Percentiles rank a stretch among this genome's conserved stretches.
These are phyloP conservation scores for Procavia capensis DNA, from an alignment of 2,113 vertebrate genomes.

Conservation along the genomic window DNA sequence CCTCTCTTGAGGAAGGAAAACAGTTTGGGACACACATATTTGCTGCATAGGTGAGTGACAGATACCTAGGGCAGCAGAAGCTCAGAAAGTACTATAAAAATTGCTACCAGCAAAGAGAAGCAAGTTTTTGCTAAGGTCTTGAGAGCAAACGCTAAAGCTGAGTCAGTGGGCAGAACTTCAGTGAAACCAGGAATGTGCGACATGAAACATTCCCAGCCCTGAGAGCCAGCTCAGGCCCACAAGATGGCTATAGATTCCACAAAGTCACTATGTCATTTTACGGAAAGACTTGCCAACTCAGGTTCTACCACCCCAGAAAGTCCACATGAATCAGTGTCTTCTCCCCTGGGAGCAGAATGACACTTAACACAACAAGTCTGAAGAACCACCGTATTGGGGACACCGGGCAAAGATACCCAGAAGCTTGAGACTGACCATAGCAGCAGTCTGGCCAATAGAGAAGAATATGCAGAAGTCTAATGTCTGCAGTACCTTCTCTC, in stretches of 20 bases:
- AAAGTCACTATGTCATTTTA: background rate
- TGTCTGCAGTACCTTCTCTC: background rate
- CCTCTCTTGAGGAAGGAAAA: background rate
- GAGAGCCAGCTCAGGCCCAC: background rate
- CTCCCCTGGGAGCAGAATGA: background rate
- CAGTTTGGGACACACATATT: background rate
- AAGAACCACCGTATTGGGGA: background rate
- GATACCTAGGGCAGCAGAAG: background rate
- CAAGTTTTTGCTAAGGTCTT: background rate
- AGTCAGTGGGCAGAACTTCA: background rate
- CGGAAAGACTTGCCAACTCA: background rate
- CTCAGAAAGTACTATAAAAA: background rate
- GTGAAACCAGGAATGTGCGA: accelerated
- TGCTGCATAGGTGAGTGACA: background rate
- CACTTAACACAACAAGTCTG: background rate
- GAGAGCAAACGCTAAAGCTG: background rate
- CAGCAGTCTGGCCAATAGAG: background rate
- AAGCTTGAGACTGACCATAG: background rate
- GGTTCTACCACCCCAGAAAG: background rate
- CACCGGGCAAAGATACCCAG: accelerated
- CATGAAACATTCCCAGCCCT: background rate
- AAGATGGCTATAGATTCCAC: background rate
- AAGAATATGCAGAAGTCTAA: background rate
- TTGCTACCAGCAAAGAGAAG: background rate
- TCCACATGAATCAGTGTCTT: background rate